Evolutionary conservation across 2,113 vertebrate genomes (phyloP).

Genomic region (Cololabis saira): DNA sequence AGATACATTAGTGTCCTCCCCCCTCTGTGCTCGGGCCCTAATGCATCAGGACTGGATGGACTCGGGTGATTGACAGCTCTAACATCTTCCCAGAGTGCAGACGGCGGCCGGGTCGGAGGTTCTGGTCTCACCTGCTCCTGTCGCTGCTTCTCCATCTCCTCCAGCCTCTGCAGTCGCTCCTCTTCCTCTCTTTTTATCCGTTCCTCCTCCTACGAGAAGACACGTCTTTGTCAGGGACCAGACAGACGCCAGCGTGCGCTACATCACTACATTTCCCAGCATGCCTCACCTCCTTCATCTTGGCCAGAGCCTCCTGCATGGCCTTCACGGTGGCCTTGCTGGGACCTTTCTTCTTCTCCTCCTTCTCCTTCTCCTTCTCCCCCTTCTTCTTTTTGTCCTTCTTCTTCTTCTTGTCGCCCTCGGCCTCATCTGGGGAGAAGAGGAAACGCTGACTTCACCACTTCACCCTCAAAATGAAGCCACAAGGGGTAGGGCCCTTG

Average conservation of each 20-base stretch:
- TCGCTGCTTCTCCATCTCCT: slow-evolving; percentile 91
- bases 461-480: no score
- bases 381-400: slow-evolving; percentile 93
- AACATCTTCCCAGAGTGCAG: not conserved
- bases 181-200: slow-evolving; percentile 91
- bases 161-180: slow-evolving; percentile 85
- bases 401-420: slow-evolving; percentile 95
- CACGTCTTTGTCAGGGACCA: not conserved
- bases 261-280: slow-evolving; percentile 14
- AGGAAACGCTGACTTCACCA: no score
- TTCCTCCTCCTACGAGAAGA: slow-evolving; percentile 86
- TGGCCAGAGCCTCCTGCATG: slow-evolving; percentile 96
- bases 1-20: no score
- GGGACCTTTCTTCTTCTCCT: slow-evolving; percentile 97
- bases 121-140: slow-evolving; percentile 87
- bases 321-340: slow-evolving; percentile 97
- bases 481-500: no score
- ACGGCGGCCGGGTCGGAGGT: not conserved
- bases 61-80: no score
- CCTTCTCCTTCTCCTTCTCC: slow-evolving; percentile 88
- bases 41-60: no score
- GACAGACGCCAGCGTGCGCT: not conserved
- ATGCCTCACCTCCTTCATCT: slow-evolving; percentile 87
- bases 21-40: no score
- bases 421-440: slow-evolving; percentile 81